Percentiles rank a stretch among this genome's conserved stretches.
phyloP scores from a whole-genome alignment of 1,140 invertebrate genomes.

The Lepidurus arcticus region DNA sequence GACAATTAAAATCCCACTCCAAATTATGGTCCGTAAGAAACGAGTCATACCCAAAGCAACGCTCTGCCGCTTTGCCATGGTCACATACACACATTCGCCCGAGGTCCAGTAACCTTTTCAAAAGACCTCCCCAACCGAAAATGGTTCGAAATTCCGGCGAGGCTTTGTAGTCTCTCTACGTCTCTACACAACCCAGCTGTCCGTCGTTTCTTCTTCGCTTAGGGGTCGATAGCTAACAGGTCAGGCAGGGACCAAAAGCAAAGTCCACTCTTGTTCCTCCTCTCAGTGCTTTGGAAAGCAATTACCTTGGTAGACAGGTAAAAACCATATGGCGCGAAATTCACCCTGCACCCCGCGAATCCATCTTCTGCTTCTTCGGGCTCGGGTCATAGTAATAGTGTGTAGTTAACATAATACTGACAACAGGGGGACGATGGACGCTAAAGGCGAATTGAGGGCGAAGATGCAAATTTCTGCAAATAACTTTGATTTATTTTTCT shows the following conservation, averaged over 20 bases:
- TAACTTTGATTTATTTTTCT: conserved; percentile 8
- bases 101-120: not conserved
- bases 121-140: not conserved
- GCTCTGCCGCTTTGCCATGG: conserved; percentile 6
- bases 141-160: not conserved
- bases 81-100: not conserved
- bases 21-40: conserved; percentile 19
- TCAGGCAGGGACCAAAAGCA: not conserved
- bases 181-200: not conserved
- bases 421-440: no score
- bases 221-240: not conserved
- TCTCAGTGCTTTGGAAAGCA: not conserved
- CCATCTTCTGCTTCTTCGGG: not conserved
- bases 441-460: not conserved
- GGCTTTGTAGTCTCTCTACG: not conserved
- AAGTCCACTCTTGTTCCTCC: not conserved
- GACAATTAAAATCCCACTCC: conserved; percentile 7
- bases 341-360: not conserved
- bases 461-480: not conserved
- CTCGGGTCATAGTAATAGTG: not conserved
- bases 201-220: not conserved
- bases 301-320: conserved; percentile 1
- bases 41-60: conserved; percentile 14
- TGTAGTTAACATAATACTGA: not conserved
- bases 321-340: conserved; percentile 16